Percentiles rank a stretch among this genome's conserved stretches.
Conservation (phyloP, 2,888 invertebrate genomes). For the Rhogogaster chlorosoma region DNA sequence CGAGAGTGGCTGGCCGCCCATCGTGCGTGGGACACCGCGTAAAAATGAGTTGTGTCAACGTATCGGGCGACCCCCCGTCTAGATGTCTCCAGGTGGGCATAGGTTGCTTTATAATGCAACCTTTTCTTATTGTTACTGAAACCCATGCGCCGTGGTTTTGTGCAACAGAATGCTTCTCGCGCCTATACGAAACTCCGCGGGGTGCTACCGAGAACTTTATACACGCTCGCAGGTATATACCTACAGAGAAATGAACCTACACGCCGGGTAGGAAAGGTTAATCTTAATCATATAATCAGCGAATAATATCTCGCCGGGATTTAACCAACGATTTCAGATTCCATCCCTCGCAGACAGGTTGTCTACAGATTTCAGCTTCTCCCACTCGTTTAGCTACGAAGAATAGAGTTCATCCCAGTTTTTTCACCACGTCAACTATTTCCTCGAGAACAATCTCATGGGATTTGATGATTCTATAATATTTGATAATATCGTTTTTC, state of each 20-base stretch:
- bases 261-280: slow-evolving; percentile 10
- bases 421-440: neutral
- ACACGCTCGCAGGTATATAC: neutral
- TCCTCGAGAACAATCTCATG: neutral
- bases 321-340: neutral
- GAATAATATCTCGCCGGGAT: slow-evolving; percentile 24
- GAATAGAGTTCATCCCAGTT: neutral
- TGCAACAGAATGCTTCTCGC: slow-evolving; percentile 49
- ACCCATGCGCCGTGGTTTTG: slow-evolving; percentile 49
- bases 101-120: slow-evolving; percentile 68
- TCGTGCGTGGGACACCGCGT: slow-evolving; percentile 74
- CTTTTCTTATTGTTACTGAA: slow-evolving; percentile 46
- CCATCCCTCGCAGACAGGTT: neutral
- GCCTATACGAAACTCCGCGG: slow-evolving; percentile 43
- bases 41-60: slow-evolving; percentile 77
- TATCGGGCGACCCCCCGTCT: slow-evolving; percentile 68
- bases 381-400: neutral
- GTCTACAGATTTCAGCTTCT: neutral
- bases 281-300: slow-evolving; percentile 46
- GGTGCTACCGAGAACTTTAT: neutral
- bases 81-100: slow-evolving; percentile 71
- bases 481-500: too few relatives aligned
- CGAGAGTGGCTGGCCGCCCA: slow-evolving; percentile 55
- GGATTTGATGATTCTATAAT: neutral
- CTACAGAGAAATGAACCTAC: neutral